Base-by-base conservation (phyloP, 2,797 vertebrate species). In the Nannoperca obscura region DNA sequence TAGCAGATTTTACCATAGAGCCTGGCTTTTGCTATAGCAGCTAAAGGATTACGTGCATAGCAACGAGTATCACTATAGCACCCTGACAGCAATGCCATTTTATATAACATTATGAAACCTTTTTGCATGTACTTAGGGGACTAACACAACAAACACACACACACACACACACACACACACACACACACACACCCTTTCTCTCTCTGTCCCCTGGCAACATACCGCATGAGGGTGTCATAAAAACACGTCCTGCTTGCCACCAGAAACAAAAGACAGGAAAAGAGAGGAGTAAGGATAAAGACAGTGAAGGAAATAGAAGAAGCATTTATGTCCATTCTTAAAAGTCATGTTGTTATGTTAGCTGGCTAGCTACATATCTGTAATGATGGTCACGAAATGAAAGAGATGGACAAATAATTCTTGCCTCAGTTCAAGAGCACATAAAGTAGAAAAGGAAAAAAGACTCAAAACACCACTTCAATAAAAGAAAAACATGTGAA, bases 141-240 rank as follows among this genome's bases (percentile, higher is more conserved):
- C 69, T 73, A 71, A 69, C 58, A 78, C 49, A 54, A 61, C 47
- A 17, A 66, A 40, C 38, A 40, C 38, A 40, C 47, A 17, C 70
- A 40, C 38, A 40, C 38, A 40, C 38, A 13, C 38, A 12, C 38
- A 40, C 11, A 53, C 57, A 61, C 66, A 73, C 71, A 74, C 76
- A 61, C 66, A 73, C 71, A 74, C 76, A 74, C 76, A 40, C 38
- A 40, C 38, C 11, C 38, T 40, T 54, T 82, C 55, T 74, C 62
- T 85, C 78, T 83, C 68, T 81, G 80, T 86, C 67, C 76, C 86
- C 86, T 91, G 85, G 83, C 83, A 87, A 96, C 95, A 38, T 96
- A 95, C 95, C 93, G 91, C 94, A 95, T 95, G 86, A 96, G 89
- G 62, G 91, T 84, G 89, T 95, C 94, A 92, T 94, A 96, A 95